Evolutionary conservation across 2,797 vertebrate genomes (phyloP).

Genomic region (Diplodus sargus): DNA sequence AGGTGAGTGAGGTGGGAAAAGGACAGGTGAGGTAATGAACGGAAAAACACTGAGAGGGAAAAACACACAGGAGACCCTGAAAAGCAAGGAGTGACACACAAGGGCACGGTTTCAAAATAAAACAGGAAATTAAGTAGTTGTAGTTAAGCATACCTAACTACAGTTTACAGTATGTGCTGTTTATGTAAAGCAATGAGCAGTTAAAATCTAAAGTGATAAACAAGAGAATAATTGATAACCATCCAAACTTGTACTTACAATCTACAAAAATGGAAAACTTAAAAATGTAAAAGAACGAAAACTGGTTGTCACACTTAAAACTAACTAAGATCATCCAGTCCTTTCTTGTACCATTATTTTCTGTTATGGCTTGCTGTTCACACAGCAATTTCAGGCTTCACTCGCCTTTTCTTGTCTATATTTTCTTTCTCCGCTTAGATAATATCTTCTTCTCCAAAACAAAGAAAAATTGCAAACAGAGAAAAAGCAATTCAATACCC

Average conservation of each 20-base stretch:
- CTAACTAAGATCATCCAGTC: background rate
- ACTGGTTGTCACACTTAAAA: background rate
- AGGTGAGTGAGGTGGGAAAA: too few species aligned
- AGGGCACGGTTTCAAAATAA: too few species aligned
- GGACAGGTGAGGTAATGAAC: too few species aligned
- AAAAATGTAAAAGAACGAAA: background rate
- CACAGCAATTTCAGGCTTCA: background rate
- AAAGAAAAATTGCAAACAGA: background rate
- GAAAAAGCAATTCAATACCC: too few species aligned
- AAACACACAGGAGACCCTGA: too few species aligned
- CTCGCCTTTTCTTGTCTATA: background rate
- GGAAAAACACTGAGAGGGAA: too few species aligned
- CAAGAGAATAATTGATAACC: background rate
- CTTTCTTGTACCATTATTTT: background rate
- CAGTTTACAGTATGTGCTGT: background rate
- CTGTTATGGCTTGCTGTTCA: background rate
- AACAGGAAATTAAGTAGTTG: too few species aligned
- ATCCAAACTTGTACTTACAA: conserved; percentile 3
- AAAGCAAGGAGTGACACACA: too few species aligned
- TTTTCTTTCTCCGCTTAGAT: background rate
- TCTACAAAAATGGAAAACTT: background rate
- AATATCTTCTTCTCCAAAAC: background rate
- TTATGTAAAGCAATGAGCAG: background rate
- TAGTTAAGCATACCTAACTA: background rate
- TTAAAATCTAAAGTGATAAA: background rate